Evolutionary conservation across 2,113 vertebrate species (phyloP), one percentile per base, ranked within the genome.

Genomic region (Lanius collurio): DNA sequence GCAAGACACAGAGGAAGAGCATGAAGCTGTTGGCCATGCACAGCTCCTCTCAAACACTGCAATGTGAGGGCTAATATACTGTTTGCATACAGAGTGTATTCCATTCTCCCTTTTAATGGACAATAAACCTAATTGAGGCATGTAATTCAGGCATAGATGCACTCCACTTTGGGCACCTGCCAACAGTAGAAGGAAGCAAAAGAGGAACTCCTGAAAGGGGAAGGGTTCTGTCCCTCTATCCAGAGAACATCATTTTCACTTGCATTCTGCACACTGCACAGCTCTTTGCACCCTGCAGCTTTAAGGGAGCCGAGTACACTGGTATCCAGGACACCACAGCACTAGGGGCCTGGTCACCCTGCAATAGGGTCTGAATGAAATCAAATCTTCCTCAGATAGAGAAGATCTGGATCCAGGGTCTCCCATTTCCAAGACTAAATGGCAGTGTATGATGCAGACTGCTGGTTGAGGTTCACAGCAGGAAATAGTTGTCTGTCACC

Each of bases 281-380:
- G 7, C 10, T 15, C n/a, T 86, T 89, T 55, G 53, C 63, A 56
- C 2, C 0, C 1, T 15, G 44, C 35, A 73, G 8, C 33, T 69
- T 56, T 42, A 44, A 57, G 23, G 39, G n/a, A 84, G 8, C 6
- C 0, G 0, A 41, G 22, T 3, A 16, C 3, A 2, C 20, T 44
- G 37, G 16, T 67, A 33, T 4, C 21, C 35, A 76, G 41, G 30
- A 24, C 21, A 33, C 24, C 41, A 60, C 7, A 69, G 27, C 27
- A 26, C 24, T 50, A 31, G 13, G 39, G 30, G 8, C 3, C 18
- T 65, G 24, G 8, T 13, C 31, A 46, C 5, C 17, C 26, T 78
- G 31, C 26, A 41, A 0, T 2, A 49, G 1, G 0, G 7, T 28
- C 60, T 55, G 42, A 70, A 77, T 9, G 8, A 80, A 86, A 68